Percentiles rank a stretch among this genome's conserved stretches.
phyloP scores from a whole-genome alignment of 2,797 vertebrate genomes.

The Alca torda region DNA sequence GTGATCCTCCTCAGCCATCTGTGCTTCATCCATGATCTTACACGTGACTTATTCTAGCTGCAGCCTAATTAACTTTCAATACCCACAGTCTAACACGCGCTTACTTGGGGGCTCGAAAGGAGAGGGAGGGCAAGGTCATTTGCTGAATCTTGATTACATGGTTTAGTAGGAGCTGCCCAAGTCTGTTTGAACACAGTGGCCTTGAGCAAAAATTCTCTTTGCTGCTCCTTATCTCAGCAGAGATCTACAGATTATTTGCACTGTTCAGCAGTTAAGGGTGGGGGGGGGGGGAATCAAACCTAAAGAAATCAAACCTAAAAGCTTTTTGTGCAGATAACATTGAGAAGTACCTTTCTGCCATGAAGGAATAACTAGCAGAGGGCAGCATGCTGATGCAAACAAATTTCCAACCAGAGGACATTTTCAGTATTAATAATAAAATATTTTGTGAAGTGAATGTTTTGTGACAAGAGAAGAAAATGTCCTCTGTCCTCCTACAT shows the following conservation, averaged over 20 bases:
- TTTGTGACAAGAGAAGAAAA: not conserved
- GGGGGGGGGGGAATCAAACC: not conserved
- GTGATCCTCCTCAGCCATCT: conserved; percentile 16
- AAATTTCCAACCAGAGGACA: not conserved
- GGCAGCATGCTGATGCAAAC: not conserved
- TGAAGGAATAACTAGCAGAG: not conserved
- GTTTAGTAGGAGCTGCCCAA: not conserved
- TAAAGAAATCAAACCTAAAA: conserved; percentile 17
- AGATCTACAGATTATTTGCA: conserved; percentile 40
- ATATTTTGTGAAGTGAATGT: not conserved
- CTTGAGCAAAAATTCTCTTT: conserved; percentile 43
- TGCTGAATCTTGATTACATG: not conserved
- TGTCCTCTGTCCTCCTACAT: not conserved
- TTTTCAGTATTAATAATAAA: not conserved
- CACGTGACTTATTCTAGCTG: not conserved
- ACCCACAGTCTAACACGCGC: not conserved
- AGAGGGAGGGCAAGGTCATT: conserved; percentile 26
- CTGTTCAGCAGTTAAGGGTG: not conserved
- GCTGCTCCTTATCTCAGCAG: conserved; percentile 19
- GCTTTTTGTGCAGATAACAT: conserved; percentile 3
- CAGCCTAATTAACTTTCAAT: not conserved
- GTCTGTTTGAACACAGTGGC: conserved; percentile 20
- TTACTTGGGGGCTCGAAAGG: not conserved
- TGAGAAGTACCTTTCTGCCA: not conserved
- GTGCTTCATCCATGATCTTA: not conserved